A percentile compares a stretch with the other conserved stretches of the same genome.
Evolutionary conservation across 2,113 vertebrate genomes (phyloP).

Genomic region (Mesocricetus auratus): DNA sequence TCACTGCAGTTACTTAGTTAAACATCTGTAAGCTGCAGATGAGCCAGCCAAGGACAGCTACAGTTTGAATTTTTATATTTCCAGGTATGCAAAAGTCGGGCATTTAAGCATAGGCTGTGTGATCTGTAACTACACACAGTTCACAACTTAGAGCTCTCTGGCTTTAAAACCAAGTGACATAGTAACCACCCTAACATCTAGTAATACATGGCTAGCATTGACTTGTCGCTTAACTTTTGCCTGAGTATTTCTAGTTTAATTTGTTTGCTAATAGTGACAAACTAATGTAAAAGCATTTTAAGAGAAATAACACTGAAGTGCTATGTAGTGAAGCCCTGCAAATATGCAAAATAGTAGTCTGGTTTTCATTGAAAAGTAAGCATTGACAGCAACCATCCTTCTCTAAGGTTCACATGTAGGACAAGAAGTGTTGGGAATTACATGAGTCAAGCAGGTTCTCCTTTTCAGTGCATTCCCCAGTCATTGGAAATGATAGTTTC

Average conservation of each 20-base stretch:
- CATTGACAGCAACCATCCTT: neutral
- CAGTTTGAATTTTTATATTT: constrained; percentile 84
- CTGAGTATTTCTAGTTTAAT: constrained; percentile 67
- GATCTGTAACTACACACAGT: constrained; percentile 62
- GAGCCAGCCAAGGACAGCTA: constrained; percentile 80
- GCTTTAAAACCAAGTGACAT: constrained; percentile 60
- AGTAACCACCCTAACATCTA: constrained; percentile 69
- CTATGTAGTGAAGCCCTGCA: constrained; percentile 42
- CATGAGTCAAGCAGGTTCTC: constrained; percentile 34
- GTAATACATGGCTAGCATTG: constrained; percentile 60
- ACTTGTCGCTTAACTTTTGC: constrained; percentile 68
- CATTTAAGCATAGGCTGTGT: constrained; percentile 69
- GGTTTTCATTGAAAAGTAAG: constrained; percentile 34
- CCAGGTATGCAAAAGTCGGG: constrained; percentile 81
- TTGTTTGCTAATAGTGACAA: constrained; percentile 70
- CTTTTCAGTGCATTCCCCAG: too few species aligned
- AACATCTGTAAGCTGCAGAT: constrained; percentile 81
- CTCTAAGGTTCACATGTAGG: neutral
- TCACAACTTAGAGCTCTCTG: constrained; percentile 45
- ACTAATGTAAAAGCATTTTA: constrained; percentile 65
- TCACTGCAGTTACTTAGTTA: constrained; percentile 85
- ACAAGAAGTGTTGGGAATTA: neutral
- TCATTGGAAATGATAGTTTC: too few species aligned
- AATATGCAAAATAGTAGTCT: constrained; percentile 6
- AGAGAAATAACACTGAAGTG: constrained; percentile 59